phyloP scores from a whole-genome alignment of 92 coral and sea anemone species.

The Porites evermanni region DNA sequence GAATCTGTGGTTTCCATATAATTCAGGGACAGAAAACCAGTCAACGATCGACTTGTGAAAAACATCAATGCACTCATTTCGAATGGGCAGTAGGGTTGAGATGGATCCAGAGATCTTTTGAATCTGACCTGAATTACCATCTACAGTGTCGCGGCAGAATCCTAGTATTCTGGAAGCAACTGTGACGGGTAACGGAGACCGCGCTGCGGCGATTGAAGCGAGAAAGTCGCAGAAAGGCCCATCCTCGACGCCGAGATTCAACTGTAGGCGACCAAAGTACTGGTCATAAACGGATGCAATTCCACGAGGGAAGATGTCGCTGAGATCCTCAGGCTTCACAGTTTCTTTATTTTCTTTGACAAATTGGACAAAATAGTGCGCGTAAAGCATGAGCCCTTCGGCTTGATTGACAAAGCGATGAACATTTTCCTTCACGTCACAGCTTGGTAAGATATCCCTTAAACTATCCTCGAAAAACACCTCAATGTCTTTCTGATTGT shows the following conservation, averaged over 20 bases:
- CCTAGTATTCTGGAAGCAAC: constrained; percentile 54
- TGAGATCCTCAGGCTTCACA: constrained; percentile 8
- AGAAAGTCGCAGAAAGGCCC: constrained; percentile 51
- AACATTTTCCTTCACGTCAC: constrained; percentile 19
- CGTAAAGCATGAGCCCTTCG: constrained; percentile 82
- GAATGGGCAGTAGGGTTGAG: constrained; percentile 66
- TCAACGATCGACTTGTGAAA: constrained; percentile 77
- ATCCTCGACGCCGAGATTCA: constrained; percentile 23
- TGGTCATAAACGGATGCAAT: constrained; percentile 64
- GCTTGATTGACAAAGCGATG: constrained; percentile 53
- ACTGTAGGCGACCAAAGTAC: constrained; percentile 61
- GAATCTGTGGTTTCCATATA: constrained; percentile 47
- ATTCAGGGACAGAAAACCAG: constrained; percentile 54
- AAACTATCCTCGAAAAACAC: constrained; percentile 48
- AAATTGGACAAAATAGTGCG: constrained; percentile 57
- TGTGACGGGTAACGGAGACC: constrained; percentile 57
- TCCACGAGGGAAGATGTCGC: constrained; percentile 59
- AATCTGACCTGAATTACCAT: background rate
- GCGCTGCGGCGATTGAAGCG: constrained; percentile 71
- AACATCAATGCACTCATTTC: constrained; percentile 49
- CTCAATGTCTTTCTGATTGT: constrained; percentile 63
- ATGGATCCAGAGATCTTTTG: constrained; percentile 31
- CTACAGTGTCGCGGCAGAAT: background rate
- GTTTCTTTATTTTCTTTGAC: constrained; percentile 29
- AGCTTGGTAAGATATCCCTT: constrained; percentile 4